A percentile compares a stretch with the other conserved stretches of the same genome.
Evolutionary conservation across 2,797 vertebrate species (phyloP).

Genomic region (Cygnus olor): DNA sequence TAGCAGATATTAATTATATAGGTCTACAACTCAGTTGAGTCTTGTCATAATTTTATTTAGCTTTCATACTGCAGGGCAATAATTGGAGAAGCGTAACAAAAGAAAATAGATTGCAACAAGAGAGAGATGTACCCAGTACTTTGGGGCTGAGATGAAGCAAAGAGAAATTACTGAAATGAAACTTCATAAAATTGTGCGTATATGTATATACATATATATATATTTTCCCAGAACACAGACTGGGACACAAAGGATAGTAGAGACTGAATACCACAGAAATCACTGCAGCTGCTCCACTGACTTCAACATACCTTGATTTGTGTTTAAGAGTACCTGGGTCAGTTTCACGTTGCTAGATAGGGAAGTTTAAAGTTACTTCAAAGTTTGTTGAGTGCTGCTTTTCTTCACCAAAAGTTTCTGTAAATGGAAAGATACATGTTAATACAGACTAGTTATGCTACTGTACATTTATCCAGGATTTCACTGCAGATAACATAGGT

Average conservation of each 20-base stretch:
- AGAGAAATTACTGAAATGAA: background rate
- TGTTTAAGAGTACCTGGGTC: background rate
- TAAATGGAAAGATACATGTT: background rate
- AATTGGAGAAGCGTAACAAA: background rate
- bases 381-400: background rate
- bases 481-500: background rate
- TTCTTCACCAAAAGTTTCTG: background rate
- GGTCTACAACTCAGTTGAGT: constrained; percentile 1
- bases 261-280: background rate
- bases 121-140: background rate
- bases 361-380: background rate
- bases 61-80: background rate
- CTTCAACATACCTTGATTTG: background rate
- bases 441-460: background rate
- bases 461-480: background rate
- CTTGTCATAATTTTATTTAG: background rate
- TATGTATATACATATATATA: background rate
- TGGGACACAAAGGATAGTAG: background rate
- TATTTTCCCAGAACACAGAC: background rate
- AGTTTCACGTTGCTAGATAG: background rate
- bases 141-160: background rate
- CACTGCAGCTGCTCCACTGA: background rate
- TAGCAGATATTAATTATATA: constrained; percentile 30
- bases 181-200: background rate
- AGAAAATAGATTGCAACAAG: background rate